A percentile compares a stretch with the other conserved stretches of the same genome.
Evolutionary conservation across 2,797 vertebrate species (phyloP).

Genomic region (Acanthopagrus latus): DNA sequence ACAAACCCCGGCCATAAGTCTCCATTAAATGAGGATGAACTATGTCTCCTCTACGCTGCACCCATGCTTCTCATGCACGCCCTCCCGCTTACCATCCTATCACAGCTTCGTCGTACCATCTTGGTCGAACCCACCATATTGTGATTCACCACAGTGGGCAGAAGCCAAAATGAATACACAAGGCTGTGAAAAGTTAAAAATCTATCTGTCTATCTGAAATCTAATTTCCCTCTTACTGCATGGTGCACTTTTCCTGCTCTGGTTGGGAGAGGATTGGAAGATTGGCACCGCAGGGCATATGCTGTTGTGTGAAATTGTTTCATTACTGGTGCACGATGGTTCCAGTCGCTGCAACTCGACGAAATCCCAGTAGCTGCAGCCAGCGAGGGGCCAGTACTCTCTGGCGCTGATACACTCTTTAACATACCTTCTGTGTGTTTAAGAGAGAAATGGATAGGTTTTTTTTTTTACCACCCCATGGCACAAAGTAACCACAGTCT

Average conservation of each 20-base stretch:
- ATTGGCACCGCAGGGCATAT: conserved; percentile 78
- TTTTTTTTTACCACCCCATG: conserved; percentile 3
- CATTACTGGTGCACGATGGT: conserved; percentile 64
- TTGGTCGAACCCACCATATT: conserved; percentile 4
- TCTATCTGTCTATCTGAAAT: conserved; percentile 4
- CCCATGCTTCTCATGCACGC: conserved; percentile 1
- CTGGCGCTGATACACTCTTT: conserved; percentile 11
- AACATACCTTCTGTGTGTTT: conserved; percentile 22
- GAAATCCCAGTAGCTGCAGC: conserved; percentile 24
- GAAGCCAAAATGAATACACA: conserved; percentile 5
- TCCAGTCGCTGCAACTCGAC: conserved; percentile 36
- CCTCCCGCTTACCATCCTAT: neutral
- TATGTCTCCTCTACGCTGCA: neutral
- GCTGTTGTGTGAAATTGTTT: conserved; percentile 82
- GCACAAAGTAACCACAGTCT: conserved; percentile 6
- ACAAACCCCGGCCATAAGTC: conserved; percentile 42
- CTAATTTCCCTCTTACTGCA: conserved; percentile 54
- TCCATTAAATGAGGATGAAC: conserved; percentile 44
- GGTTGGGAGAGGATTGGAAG: conserved; percentile 45
- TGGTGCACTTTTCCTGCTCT: conserved; percentile 29
- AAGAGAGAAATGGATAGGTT: conserved; percentile 21
- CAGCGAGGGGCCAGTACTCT: conserved; percentile 10
- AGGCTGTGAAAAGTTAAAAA: conserved; percentile 37
- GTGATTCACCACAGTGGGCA: neutral
- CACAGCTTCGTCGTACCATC: neutral